phyloP scores from a whole-genome alignment of 30 jellyfish, hydroid and myxozoan species.

The Haliclystus octoradiatus region DNA sequence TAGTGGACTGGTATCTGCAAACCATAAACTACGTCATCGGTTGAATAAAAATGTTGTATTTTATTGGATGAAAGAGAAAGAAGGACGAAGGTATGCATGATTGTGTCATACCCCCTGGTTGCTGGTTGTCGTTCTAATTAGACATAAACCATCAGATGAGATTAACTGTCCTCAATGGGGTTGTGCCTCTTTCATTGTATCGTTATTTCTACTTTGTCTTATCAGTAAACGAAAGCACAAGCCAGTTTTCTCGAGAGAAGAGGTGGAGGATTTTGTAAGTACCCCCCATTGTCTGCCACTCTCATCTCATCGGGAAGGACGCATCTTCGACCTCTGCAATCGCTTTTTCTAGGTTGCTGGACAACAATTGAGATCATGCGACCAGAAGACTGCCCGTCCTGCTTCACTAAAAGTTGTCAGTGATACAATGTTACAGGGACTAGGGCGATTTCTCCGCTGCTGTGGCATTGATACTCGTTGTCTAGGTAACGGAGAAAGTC shows the following conservation, averaged over 20 bases:
- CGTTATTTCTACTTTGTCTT: neutral
- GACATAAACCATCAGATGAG: too few relatives aligned
- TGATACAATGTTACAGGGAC: conserved; percentile 94
- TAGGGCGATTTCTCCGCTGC: conserved; percentile 54
- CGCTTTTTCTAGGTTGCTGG: neutral
- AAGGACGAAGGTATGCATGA: neutral
- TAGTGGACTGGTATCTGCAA: conserved; percentile 31
- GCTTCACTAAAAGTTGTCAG: conserved; percentile 64
- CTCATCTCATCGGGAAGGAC: too few relatives aligned
- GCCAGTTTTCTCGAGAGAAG: neutral
- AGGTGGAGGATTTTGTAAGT: neutral
- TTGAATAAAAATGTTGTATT: conserved; percentile 25
- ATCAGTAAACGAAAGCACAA: neutral
- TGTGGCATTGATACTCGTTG: conserved; percentile 72
- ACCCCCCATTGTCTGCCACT: too few relatives aligned
- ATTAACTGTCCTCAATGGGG: too few relatives aligned
- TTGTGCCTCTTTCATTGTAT: too few relatives aligned
- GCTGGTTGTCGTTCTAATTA: neutral
- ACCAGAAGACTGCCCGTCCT: too few relatives aligned
- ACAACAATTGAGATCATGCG: neutral
- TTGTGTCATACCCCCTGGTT: too few relatives aligned
- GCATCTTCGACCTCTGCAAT: neutral
- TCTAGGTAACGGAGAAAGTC: conserved; percentile 33
- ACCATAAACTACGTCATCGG: too few relatives aligned
- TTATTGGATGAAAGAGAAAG: conserved; percentile 23